Conservation (phyloP, 2,888 invertebrate species). For the Arrhopalites spinosus region DNA sequence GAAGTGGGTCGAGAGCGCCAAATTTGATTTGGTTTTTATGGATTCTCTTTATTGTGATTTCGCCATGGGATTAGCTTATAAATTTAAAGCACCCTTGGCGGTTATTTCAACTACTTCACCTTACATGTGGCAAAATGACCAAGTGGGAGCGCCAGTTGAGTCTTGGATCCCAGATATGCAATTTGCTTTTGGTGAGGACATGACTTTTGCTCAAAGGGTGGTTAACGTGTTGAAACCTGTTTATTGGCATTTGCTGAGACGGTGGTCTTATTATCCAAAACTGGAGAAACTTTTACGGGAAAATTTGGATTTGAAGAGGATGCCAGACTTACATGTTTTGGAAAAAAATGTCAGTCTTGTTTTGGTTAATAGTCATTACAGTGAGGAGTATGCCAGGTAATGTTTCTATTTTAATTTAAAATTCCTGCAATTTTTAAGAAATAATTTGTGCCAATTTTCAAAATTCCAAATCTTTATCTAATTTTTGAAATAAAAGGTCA, state of each 20-base stretch:
- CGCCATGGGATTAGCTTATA: constrained; percentile 41
- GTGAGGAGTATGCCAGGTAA: constrained; percentile 47
- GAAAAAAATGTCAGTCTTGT: constrained; percentile 46
- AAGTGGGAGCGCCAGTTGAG: constrained; percentile 42
- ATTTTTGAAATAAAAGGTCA: too few species aligned
- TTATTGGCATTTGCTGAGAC: constrained; percentile 33
- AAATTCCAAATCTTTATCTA: too few species aligned
- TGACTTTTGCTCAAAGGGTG: constrained; percentile 38
- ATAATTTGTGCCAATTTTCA: too few species aligned
- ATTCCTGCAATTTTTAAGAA: too few species aligned
- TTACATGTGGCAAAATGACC: constrained; percentile 43
- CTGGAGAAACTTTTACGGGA: constrained; percentile 36
- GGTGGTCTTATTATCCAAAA: constrained; percentile 39
- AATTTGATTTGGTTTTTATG: constrained; percentile 47
- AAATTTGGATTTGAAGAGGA: constrained; percentile 29
- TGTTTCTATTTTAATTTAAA: too few species aligned
- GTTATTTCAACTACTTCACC: constrained; percentile 42
- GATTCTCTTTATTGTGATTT: constrained; percentile 46
- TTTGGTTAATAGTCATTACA: constrained; percentile 44
- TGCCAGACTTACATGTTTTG: constrained; percentile 41
- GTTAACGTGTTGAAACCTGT: constrained; percentile 42
- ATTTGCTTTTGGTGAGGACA: constrained; percentile 24
- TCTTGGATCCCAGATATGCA: constrained; percentile 48
- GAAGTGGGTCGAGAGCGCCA: constrained; percentile 33
- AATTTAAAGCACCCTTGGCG: constrained; percentile 42